Evolutionary conservation across 2,113 vertebrate species (phyloP), one percentile per base, ranked within the genome.

Genomic region (Urocynchramus pylzowi): DNA sequence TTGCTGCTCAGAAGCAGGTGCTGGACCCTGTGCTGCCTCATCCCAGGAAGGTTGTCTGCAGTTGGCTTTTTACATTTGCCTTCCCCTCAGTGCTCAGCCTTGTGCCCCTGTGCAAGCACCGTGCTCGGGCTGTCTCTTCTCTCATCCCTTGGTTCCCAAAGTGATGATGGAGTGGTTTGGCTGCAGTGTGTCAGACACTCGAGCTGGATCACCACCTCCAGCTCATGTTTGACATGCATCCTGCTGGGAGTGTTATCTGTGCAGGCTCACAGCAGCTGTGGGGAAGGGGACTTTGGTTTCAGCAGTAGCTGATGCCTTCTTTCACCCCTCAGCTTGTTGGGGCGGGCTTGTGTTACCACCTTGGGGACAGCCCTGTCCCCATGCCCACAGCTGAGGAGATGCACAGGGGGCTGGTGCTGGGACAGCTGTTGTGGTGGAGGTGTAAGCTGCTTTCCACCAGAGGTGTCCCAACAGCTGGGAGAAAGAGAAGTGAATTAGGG

Each of bases 41-140:
- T 33, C 41, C 42, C 70, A n/a, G 45, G 24, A 70, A 37, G 19
- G 52, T 5, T 6, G 10, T 5, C 41, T 45, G 50, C 3, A n/a
- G 13, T 0, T 65, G 60, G 4, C 5, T 75, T 83, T 71, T 31
- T 8, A n/a, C 44, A 7, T 41, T 19, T 86, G 80, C 33, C 35
- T 85, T 76, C 39, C 52, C 27, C 37, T 2, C 30, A 47, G 19
- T 1, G 1, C 2, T 11, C 63, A 60, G 37, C 74, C 39, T 27
- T 16, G 33, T 11, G 6, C 13, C 28, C 14, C 20, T 24, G 59
- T 61, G 24, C 49, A 47, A 31, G 16, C 13, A 5, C 35, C 2
- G 0, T 0, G 6, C 47, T 50, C 0, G 0, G 47, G 42, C 47
- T 68, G 3, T 3, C 10, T 35, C 42, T 41, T 61, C 45, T 61